Evolutionary conservation across 2,113 vertebrate species (phyloP).

Genomic region (Orientallactaga bullata): DNA sequence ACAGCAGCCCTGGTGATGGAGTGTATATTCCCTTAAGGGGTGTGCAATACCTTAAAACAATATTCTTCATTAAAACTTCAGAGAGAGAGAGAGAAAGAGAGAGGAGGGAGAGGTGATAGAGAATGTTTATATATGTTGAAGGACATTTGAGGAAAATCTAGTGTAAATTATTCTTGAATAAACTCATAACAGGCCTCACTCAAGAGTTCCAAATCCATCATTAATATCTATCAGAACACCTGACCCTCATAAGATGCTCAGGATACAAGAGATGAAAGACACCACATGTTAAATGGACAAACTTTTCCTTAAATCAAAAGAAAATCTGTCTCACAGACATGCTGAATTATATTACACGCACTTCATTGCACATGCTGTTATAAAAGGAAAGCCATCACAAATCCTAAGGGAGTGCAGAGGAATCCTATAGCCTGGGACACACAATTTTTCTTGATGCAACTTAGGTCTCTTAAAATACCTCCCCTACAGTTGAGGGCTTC

Average conservation of each 20-base stretch:
- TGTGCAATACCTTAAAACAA: background rate
- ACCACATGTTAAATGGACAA: background rate
- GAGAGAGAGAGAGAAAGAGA: background rate
- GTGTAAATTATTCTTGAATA: background rate
- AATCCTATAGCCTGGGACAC: background rate
- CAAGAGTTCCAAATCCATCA: background rate
- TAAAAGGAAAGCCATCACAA: background rate
- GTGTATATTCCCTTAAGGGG: background rate
- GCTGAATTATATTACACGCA: background rate
- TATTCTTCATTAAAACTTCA: background rate
- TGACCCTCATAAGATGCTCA: background rate
- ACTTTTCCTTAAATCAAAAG: conserved; percentile 25
- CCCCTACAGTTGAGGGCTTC: conserved; percentile 23
- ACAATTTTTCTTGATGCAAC: background rate
- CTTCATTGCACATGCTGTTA: background rate
- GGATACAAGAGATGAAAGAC: background rate
- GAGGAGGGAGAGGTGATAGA: background rate
- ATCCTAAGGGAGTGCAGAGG: background rate
- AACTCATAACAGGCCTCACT: background rate
- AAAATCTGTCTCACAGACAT: background rate
- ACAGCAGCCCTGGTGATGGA: background rate
- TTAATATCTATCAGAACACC: background rate
- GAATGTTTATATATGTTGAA: background rate
- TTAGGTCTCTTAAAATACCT: conserved; percentile 23
- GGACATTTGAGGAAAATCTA: background rate